Evolutionary conservation across 2,888 invertebrate genomes (phyloP).

Genomic region (Acutogordius australiensis): DNA sequence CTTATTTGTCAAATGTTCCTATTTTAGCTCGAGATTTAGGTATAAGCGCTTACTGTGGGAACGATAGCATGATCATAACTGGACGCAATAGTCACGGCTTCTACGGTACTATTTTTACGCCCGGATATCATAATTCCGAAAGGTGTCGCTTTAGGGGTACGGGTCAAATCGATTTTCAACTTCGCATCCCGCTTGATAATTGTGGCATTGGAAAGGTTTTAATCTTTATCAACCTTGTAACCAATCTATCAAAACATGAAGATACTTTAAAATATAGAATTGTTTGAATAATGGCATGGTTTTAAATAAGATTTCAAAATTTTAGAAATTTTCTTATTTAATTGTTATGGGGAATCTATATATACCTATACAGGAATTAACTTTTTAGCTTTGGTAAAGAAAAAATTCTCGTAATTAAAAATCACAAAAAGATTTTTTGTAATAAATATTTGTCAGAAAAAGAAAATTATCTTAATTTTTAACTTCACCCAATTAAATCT

Average conservation of each 20-base stretch:
- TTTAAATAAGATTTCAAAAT: neutral
- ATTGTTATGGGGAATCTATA: too few relatives aligned
- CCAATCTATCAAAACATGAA: too few relatives aligned
- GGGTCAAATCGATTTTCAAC: constrained; percentile 4
- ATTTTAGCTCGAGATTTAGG: neutral
- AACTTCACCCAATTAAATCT: too few relatives aligned
- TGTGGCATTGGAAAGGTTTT: neutral
- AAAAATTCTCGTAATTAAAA: too few relatives aligned
- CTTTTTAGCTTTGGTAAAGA: too few relatives aligned
- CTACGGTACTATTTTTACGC: constrained; percentile 1
- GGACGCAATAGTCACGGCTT: neutral
- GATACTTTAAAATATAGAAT: neutral
- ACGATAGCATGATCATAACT: constrained; percentile 4
- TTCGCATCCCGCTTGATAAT: neutral
- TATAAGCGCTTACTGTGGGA: constrained; percentile 2
- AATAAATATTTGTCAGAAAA: too few relatives aligned
- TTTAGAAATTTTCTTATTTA: too few relatives aligned
- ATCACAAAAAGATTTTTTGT: too few relatives aligned
- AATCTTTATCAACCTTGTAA: too few relatives aligned
- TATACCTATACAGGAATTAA: too few relatives aligned
- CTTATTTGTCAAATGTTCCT: too few relatives aligned
- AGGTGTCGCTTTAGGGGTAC: neutral
- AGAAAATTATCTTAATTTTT: too few relatives aligned
- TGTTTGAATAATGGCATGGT: neutral
- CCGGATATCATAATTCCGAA: neutral